phyloP scores from a whole-genome alignment of 2,113 vertebrate genomes.

The Electrona antarctica region DNA sequence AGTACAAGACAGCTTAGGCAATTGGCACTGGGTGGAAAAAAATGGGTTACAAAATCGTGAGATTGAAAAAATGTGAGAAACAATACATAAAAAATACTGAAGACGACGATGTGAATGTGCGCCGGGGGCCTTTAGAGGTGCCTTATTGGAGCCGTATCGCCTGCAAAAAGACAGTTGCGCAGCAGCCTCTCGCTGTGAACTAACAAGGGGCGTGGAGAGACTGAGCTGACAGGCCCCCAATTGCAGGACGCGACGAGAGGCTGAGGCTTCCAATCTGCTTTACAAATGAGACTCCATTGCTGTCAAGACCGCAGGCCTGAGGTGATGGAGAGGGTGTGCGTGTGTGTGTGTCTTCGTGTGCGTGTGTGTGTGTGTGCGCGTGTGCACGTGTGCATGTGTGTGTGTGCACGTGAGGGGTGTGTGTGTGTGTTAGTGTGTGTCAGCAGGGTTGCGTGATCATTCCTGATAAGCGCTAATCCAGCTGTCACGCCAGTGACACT shows the following conservation, averaged over 20 bases:
- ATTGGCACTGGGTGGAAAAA: too few species aligned
- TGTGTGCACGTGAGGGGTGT: not conserved
- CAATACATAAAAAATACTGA: too few species aligned
- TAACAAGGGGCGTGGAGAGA: constrained; percentile 48
- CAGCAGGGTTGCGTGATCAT: constrained; percentile 51
- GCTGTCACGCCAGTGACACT: constrained; percentile 62
- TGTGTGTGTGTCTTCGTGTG: constrained; percentile 26
- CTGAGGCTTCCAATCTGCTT: constrained; percentile 42
- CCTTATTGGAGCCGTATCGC: constrained; percentile 36
- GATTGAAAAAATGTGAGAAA: too few species aligned
- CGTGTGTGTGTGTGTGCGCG: constrained; percentile 23
- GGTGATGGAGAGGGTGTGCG: constrained; percentile 23
- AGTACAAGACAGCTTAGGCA: too few species aligned
- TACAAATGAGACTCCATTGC: constrained; percentile 57
- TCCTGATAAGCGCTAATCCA: constrained; percentile 72
- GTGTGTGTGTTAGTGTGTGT: constrained; percentile 10
- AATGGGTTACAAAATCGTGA: too few species aligned
- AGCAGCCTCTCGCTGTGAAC: constrained; percentile 42
- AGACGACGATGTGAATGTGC: too few species aligned
- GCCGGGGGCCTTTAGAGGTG: too few species aligned
- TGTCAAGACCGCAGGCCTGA: constrained; percentile 23
- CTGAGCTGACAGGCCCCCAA: constrained; percentile 53
- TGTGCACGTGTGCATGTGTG: constrained; percentile 32
- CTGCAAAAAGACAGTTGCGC: constrained; percentile 42
- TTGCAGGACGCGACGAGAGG: constrained; percentile 17